Evolutionary conservation across 2,797 vertebrate genomes (phyloP), one percentile per base, ranked within the genome.

Genomic region (Sardinella longiceps): DNA sequence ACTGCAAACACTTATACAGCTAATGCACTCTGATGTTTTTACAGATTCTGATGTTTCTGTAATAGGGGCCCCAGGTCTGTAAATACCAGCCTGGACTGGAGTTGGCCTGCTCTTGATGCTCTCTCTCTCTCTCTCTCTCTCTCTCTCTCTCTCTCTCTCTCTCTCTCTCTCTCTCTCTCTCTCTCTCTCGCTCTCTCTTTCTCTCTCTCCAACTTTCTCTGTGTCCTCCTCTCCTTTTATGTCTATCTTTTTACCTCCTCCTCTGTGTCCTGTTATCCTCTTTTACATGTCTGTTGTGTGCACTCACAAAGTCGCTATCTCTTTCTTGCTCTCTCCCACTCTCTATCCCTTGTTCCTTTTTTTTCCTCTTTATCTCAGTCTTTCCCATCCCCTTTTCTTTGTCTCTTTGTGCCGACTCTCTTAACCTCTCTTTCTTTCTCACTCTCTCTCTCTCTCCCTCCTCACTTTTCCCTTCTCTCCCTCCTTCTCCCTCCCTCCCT

Each of bases 1-100:
- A 94, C 90, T 84, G 90, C 92, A 92, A 92, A 94, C 93, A 90
- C 92, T 93, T 92, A 94, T 93, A 91, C 90, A 92, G 92, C 92
- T 94, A 94, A 92, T 93, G 92, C 87, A 90, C 90, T 92, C 90
- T 89, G 86, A 91, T 90, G 88, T 87, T 88, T 91, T 89, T 83
- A 28, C 28, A 30, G 63, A 66, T 33, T 33, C 11, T 28, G 63
- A 66, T 9, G 46, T 48, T 48, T 48, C 46, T 48, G 46, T 48
- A 48, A 48, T 48, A 48, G 46, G 1, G 46, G 46, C 46, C 46
- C 46, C 12, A 30, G 63, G 25, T 28, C 25, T 66, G 11, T 28
- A 28, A 30, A 66, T 33, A 28, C 46, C 63, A 15, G 66, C 66
- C 33, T 33, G 15, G 66, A 37, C 30, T 37, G 3, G 3, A 74